These are phyloP conservation scores for Matsumyia berberina DNA, from an alignment of 2,888 invertebrate genomes.

Conservation along the genomic window DNA sequence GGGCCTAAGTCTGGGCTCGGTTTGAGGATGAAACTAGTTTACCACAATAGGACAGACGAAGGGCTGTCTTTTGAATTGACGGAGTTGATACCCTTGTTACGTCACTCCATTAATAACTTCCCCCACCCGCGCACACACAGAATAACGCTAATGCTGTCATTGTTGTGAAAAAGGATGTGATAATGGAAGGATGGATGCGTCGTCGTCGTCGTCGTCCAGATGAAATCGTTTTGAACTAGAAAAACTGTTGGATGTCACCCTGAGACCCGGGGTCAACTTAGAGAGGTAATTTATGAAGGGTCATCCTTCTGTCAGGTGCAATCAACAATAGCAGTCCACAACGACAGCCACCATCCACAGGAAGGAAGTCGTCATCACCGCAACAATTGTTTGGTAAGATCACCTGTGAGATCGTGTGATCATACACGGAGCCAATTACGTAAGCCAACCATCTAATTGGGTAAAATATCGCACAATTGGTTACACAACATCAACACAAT, in stretches of 20 bases:
- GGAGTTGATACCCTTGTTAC: slow-evolving; percentile 65
- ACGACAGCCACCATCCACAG: slow-evolving; percentile 33
- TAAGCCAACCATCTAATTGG: slow-evolving; percentile 48
- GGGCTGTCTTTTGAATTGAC: slow-evolving; percentile 24
- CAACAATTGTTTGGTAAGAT: slow-evolving; percentile 17
- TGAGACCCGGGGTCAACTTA: slow-evolving; percentile 57
- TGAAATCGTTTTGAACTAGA: slow-evolving; percentile 43
- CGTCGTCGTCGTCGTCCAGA: slow-evolving; percentile 17
- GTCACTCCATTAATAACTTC: slow-evolving; percentile 72
- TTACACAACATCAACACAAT: slow-evolving; percentile 54
- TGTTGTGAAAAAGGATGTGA: slow-evolving; percentile 69
- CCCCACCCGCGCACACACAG: slow-evolving; percentile 34
- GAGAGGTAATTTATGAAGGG: slow-evolving; percentile 62
- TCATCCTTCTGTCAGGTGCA: slow-evolving; percentile 61
- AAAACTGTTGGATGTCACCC: slow-evolving; percentile 37
- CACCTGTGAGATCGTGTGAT: slow-evolving; percentile 22
- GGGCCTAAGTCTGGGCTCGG: slow-evolving; percentile 19
- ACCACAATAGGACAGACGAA: slow-evolving; percentile 63
- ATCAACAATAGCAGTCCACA: slow-evolving; percentile 44
- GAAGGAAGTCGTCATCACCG: slow-evolving; percentile 62
- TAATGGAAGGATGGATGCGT: slow-evolving; percentile 52
- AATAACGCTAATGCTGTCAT: slow-evolving; percentile 56
- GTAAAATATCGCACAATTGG: slow-evolving; percentile 47
- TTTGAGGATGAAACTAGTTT: slow-evolving; percentile 65
- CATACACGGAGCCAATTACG: slow-evolving; percentile 38